Conservation (phyloP, 2,888 invertebrate genomes). For the Baronia brevicornis region DNA sequence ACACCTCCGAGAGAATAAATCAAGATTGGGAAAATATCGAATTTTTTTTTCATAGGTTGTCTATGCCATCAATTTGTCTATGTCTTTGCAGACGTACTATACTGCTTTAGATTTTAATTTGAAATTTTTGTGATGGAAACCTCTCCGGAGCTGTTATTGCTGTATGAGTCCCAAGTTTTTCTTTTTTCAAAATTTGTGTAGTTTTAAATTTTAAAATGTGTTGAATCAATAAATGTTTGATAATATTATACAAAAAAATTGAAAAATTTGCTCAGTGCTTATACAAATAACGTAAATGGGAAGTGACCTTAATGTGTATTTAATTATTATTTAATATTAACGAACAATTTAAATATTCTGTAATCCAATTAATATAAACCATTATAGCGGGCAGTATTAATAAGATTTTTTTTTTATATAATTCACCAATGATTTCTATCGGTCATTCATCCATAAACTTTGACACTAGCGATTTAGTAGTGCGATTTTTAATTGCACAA, state of each 20-base stretch:
- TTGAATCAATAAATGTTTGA: conserved; percentile 7
- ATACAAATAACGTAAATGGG: conserved; percentile 27
- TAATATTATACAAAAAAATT: conserved; percentile 5
- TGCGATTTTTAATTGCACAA: too few relatives aligned
- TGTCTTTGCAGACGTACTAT: too few relatives aligned
- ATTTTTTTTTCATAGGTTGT: too few relatives aligned
- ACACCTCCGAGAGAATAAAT: too few relatives aligned
- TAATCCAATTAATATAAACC: background rate
- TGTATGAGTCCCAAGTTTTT: too few relatives aligned
- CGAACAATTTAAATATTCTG: conserved; percentile 16
- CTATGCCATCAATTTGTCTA: too few relatives aligned
- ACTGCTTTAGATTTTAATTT: too few relatives aligned
- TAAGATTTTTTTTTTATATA: conserved; percentile 8
- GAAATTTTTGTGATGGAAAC: too few relatives aligned
- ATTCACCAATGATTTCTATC: conserved; percentile 4
- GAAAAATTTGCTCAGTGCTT: conserved; percentile 21
- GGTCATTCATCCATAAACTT: background rate
- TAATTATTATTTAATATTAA: conserved; percentile 18
- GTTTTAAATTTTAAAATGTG: conserved; percentile 7
- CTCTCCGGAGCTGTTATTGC: too few relatives aligned
- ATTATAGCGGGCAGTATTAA: conserved; percentile 15
- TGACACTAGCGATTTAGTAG: conserved; percentile 7
- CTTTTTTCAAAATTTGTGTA: too few relatives aligned
- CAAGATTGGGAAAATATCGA: too few relatives aligned
- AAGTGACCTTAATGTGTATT: conserved; percentile 29